Conservation (phyloP, 2,113 vertebrate species). For the Coryphaenoides rupestris region DNA sequence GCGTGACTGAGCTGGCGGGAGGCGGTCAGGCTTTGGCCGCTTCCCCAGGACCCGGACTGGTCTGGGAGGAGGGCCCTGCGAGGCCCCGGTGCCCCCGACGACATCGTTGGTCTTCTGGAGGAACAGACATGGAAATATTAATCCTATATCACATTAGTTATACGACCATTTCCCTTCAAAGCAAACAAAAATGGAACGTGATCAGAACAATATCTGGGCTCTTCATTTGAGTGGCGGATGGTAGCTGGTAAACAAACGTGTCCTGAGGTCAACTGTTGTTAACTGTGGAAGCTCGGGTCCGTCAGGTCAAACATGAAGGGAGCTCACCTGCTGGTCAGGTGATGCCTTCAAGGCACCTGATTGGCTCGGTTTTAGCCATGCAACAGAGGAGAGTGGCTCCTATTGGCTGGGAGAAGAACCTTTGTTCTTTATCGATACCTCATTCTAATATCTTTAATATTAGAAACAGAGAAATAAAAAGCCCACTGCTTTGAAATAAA, state of each 20-base stretch:
- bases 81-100: conserved; percentile 74
- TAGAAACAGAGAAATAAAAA: too few species aligned
- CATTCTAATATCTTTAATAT: too few species aligned
- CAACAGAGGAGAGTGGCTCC: background rate
- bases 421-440: too few species aligned
- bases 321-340: conserved; percentile 8
- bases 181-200: too few species aligned
- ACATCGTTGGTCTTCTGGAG: conserved; percentile 64
- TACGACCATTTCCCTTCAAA: background rate
- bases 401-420: too few species aligned
- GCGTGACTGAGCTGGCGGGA: conserved; percentile 63
- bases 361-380: conserved; percentile 26
- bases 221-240: too few species aligned
- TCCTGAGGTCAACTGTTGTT: conserved; percentile 59
- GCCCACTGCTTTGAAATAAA: too few species aligned
- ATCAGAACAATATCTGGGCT: too few species aligned
- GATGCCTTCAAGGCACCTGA: conserved; percentile 30
- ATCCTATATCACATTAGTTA: background rate
- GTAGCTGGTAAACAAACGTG: background rate
- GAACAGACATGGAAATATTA: background rate
- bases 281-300: conserved; percentile 24
- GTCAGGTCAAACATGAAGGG: conserved; percentile 32
- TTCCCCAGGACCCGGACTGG: conserved; percentile 73
- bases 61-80: conserved; percentile 65
- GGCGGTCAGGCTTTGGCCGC: conserved; percentile 64